phyloP scores from a whole-genome alignment of 1,140 invertebrate genomes.

The Muscidifurax raptorellus region DNA sequence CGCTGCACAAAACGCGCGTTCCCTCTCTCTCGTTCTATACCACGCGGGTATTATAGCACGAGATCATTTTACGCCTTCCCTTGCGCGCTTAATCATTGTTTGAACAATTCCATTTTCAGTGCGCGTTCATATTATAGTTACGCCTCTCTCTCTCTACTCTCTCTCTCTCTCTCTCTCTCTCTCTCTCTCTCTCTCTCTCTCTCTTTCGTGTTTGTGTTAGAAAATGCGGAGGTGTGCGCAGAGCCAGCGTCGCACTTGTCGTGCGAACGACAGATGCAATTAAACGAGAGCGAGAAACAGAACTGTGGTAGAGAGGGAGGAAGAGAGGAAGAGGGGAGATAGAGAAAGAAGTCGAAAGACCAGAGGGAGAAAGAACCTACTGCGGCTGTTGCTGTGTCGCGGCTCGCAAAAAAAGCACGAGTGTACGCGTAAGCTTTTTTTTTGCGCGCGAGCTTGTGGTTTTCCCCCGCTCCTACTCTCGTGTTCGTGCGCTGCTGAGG shows the following conservation, averaged over 20 bases:
- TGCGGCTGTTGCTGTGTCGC: neutral
- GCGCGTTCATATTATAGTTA: neutral
- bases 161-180: neutral
- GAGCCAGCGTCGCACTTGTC: constrained; percentile 41
- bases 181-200: neutral
- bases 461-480: neutral
- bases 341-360: too few species aligned
- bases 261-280: constrained; percentile 62
- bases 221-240: neutral
- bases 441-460: constrained; percentile 5
- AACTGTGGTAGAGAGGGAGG: neutral
- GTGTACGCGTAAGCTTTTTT: neutral
- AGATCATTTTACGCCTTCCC: constrained; percentile 31
- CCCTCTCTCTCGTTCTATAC: neutral
- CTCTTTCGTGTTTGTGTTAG: neutral
- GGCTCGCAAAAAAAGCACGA: constrained; percentile 6
- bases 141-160: neutral
- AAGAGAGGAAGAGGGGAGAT: too few species aligned
- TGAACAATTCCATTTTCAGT: constrained; percentile 33
- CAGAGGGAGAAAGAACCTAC: too few species aligned
- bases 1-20: neutral
- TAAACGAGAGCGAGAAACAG: constrained; percentile 50
- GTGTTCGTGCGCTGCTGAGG: neutral
- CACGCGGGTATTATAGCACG: neutral
- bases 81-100: constrained; percentile 45